Percentiles rank a stretch among this genome's conserved stretches.
Conservation (phyloP, 2,888 invertebrate species). For the Zygaena filipendulae region DNA sequence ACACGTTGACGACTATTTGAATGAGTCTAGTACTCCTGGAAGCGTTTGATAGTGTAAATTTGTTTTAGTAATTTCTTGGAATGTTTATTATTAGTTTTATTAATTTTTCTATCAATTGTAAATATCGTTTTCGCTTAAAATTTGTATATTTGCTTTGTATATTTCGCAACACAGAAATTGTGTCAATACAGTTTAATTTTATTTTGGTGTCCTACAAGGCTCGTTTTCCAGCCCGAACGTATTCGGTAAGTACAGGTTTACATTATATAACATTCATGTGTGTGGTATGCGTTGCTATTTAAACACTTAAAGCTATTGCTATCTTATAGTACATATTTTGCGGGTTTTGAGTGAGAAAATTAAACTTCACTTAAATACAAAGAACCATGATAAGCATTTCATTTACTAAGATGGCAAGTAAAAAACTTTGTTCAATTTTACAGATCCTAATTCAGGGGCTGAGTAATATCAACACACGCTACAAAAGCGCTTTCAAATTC, state of each 20-base stretch:
- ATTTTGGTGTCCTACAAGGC: constrained; percentile 39
- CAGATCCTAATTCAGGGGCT: too few relatives aligned
- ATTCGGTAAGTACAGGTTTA: constrained; percentile 25
- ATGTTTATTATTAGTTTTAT: constrained; percentile 19
- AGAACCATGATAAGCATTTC: too few relatives aligned
- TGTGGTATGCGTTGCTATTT: constrained; percentile 47
- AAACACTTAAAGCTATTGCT: constrained; percentile 64
- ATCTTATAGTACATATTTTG: constrained; percentile 23
- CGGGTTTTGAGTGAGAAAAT: constrained; percentile 45
- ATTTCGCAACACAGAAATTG: too few relatives aligned
- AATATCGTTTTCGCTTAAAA: constrained; percentile 25
- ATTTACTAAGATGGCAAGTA: too few relatives aligned
- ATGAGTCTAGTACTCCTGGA: constrained; percentile 62
- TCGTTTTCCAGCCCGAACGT: constrained; percentile 25
- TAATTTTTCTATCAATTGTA: constrained; percentile 21
- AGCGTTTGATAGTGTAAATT: constrained; percentile 59
- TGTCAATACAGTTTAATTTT: too few relatives aligned
- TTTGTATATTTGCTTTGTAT: constrained; percentile 23
- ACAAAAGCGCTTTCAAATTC: too few relatives aligned
- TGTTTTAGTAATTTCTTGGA: constrained; percentile 44
- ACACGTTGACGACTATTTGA: constrained; percentile 60
- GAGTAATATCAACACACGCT: too few relatives aligned
- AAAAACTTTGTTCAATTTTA: too few relatives aligned
- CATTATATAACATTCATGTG: constrained; percentile 33
- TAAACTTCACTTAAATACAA: too few relatives aligned